These are phyloP conservation scores for Triops longicaudatus DNA, from an alignment of 1,140 invertebrate species.

Conservation along the genomic window DNA sequence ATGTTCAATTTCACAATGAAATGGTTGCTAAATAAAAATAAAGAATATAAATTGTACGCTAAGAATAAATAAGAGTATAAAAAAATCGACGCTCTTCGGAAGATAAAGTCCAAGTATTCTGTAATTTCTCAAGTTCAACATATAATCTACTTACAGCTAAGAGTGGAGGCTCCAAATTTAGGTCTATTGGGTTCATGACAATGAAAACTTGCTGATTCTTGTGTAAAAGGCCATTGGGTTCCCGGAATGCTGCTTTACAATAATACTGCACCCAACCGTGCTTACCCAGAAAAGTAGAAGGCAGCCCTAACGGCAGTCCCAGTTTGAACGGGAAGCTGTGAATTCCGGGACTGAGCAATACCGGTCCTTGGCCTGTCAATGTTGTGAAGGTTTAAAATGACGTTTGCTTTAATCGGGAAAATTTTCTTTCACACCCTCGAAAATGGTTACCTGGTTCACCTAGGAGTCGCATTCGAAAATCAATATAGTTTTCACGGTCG, in stretches of 20 bases:
- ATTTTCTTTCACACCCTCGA: not conserved
- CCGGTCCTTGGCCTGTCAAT: constrained; percentile 49
- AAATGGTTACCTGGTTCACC: constrained; percentile 67
- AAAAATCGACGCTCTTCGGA: too few species aligned
- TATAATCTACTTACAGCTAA: constrained; percentile 61
- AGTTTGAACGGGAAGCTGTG: constrained; percentile 93
- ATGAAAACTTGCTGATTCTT: constrained; percentile 96
- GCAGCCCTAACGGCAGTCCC: constrained; percentile 76
- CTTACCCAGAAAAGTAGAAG: constrained; percentile 86
- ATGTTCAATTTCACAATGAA: constrained; percentile 82
- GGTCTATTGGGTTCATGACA: constrained; percentile 90
- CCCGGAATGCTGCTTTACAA: constrained; percentile 80
- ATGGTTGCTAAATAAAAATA: constrained; percentile 64
- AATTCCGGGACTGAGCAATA: constrained; percentile 81
- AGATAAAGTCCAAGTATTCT: not conserved
- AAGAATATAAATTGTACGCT: not conserved
- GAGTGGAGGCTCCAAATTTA: constrained; percentile 80
- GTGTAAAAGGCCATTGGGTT: constrained; percentile 80
- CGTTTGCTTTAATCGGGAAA: not conserved
- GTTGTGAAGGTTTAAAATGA: constrained; percentile 17
- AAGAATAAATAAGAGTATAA: constrained; percentile 16
- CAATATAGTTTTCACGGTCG: constrained; percentile 90
- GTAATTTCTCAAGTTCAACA: not conserved
- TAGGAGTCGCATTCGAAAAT: constrained; percentile 84
- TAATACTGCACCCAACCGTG: constrained; percentile 94